Conservation (phyloP, 1,140 invertebrate genomes). For the Eufriesea mexicana region DNA sequence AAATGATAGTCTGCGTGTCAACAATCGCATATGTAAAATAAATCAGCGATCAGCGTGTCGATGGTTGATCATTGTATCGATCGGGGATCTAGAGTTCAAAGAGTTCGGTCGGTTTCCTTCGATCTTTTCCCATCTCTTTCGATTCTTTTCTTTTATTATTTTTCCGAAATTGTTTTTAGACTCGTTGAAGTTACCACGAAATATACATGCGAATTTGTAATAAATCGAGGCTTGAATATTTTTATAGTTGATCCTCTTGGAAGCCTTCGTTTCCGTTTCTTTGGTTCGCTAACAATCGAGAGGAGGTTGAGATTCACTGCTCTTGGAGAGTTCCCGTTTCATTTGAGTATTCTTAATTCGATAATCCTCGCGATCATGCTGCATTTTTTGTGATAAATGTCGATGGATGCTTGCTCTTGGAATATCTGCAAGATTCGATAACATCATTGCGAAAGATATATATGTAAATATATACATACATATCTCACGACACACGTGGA, state of each 20-base stretch:
- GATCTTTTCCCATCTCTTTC: too few species aligned
- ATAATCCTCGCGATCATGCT: neutral
- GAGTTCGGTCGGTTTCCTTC: too few species aligned
- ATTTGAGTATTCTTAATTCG: neutral
- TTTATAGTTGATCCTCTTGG: too few species aligned
- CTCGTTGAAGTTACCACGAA: neutral
- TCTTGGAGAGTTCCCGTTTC: neutral
- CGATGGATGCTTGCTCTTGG: neutral
- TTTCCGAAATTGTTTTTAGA: neutral
- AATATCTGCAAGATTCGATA: neutral
- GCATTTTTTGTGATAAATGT: conserved; percentile 9
- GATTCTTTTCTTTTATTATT: neutral
- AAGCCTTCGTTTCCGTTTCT: neutral
- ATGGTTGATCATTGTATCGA: too few species aligned
- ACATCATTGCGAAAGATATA: neutral
- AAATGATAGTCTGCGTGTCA: conserved; percentile 68
- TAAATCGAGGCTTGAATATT: neutral
- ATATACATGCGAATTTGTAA: neutral
- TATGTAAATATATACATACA: neutral
- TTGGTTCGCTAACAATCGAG: neutral
- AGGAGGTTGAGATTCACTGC: too few species aligned
- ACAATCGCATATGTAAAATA: conserved; percentile 66
- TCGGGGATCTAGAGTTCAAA: too few species aligned
- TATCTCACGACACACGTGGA: neutral
- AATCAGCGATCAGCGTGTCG: conserved; percentile 20